Percentiles rank a stretch among this genome's conserved stretches.
phyloP scores from a whole-genome alignment of 2,888 invertebrate species.

The Diarsia dahlii region DNA sequence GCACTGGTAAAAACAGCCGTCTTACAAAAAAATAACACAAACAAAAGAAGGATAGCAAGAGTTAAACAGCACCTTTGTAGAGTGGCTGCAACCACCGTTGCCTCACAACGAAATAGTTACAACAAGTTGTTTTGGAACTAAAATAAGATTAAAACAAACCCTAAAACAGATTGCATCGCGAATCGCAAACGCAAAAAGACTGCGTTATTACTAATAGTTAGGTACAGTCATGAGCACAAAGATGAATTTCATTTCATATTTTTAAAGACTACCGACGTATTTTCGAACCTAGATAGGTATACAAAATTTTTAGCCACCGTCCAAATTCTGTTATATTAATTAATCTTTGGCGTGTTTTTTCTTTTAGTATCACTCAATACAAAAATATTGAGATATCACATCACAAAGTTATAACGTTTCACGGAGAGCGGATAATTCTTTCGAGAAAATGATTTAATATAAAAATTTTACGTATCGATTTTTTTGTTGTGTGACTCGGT shows the following conservation, averaged over 20 bases:
- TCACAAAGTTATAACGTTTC: too few relatives aligned
- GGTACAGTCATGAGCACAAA: neutral
- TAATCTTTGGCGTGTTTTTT: too few relatives aligned
- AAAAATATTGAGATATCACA: too few relatives aligned
- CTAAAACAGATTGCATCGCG: constrained; percentile 55
- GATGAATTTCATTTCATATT: neutral
- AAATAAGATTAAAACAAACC: constrained; percentile 59
- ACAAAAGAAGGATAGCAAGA: constrained; percentile 27
- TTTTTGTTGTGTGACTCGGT: too few relatives aligned
- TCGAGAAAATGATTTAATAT: too few relatives aligned
- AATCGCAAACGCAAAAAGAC: constrained; percentile 25
- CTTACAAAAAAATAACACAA: constrained; percentile 41
- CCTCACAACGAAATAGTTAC: constrained; percentile 39
- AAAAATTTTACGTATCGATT: too few relatives aligned
- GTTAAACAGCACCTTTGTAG: constrained; percentile 36
- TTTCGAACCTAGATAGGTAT: neutral
- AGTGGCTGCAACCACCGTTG: constrained; percentile 36
- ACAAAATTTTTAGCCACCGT: too few relatives aligned
- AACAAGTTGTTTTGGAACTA: constrained; percentile 43
- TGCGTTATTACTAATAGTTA: constrained; percentile 28
- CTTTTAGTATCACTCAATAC: too few relatives aligned
- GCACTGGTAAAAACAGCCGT: constrained; percentile 20
- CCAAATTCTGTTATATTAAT: too few relatives aligned
- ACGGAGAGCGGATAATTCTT: too few relatives aligned
- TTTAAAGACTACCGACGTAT: neutral